Percentiles rank a stretch among this genome's conserved stretches.
These are phyloP conservation scores for Lutjanus erythropterus DNA, from an alignment of 2,113 vertebrate genomes.

Conservation along the genomic window DNA sequence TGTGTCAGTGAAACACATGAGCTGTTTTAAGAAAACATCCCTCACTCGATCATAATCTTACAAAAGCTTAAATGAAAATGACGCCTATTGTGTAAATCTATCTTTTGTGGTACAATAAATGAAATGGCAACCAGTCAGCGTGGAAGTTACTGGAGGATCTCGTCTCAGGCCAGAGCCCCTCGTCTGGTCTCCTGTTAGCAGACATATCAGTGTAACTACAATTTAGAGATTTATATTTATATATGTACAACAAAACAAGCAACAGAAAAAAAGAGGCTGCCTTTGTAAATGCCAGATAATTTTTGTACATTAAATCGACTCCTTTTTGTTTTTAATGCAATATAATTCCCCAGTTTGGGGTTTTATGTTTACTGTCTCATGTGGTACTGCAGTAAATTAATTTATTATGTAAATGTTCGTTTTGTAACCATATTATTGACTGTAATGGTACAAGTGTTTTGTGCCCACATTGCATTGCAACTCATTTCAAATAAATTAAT, in stretches of 20 bases:
- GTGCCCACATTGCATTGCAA: conserved; percentile 73
- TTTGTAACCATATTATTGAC: conserved; percentile 80
- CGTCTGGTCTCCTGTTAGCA: conserved; percentile 38
- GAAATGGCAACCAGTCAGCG: conserved; percentile 14
- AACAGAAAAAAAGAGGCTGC: conserved; percentile 66
- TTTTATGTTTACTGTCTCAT: conserved; percentile 76
- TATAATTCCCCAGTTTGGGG: conserved; percentile 55
- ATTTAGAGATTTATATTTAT: conserved; percentile 85
- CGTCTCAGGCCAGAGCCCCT: conserved; percentile 38
- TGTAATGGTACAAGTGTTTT: conserved; percentile 76
- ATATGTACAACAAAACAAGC: conserved; percentile 55
- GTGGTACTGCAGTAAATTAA: conserved; percentile 80
- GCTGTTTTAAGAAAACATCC: neutral
- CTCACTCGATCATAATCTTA: conserved; percentile 14
- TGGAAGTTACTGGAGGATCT: conserved; percentile 28
- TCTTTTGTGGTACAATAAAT: conserved; percentile 21
- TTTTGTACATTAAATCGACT: conserved; percentile 80
- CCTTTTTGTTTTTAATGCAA: conserved; percentile 77
- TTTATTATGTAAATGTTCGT: conserved; percentile 82
- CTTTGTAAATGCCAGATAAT: conserved; percentile 78
- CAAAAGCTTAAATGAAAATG: conserved; percentile 1
- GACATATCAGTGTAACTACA: conserved; percentile 70
- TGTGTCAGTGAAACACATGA: neutral
- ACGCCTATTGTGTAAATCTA: conserved; percentile 13
- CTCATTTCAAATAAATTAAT: conserved; percentile 80